Conservation (phyloP, 2,888 invertebrate species). For the Epinotia ramella region DNA sequence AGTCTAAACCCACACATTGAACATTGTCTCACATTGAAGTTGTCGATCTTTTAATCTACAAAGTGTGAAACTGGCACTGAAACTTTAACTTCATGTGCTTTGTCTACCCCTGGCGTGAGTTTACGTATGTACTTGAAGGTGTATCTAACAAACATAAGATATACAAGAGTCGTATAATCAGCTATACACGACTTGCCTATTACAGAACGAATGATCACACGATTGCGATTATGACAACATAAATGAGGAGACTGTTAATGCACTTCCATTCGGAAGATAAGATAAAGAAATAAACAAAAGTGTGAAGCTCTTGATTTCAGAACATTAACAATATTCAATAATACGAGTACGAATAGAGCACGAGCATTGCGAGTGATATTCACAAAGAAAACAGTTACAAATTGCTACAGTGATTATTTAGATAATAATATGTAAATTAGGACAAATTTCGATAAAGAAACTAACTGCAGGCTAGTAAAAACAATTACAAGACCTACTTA, state of each 20-base stretch:
- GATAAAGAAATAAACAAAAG: constrained; percentile 32
- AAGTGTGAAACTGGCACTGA: no score
- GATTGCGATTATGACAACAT: constrained; percentile 14
- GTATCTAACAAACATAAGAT: background rate
- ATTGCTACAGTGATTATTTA: background rate
- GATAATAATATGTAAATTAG: background rate
- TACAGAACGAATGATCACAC: constrained; percentile 27
- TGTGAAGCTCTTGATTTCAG: background rate
- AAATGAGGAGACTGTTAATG: constrained; percentile 23
- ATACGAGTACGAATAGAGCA: constrained; percentile 14
- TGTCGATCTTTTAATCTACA: no score
- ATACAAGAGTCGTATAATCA: background rate
- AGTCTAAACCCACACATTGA: no score
- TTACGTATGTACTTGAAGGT: background rate
- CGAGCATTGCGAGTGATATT: constrained; percentile 20
- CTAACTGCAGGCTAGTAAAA: background rate
- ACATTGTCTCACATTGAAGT: no score
- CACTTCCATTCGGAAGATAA: constrained; percentile 13
- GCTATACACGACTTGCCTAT: background rate
- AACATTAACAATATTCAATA: constrained; percentile 23
- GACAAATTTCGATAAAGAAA: background rate
- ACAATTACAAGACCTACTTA: background rate
- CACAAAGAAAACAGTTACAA: constrained; percentile 19
- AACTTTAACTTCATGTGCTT: no score
- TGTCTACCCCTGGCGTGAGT: no score